Evolutionary conservation across 2,797 vertebrate genomes (phyloP).

Genomic region (Melopsittacus undulatus): DNA sequence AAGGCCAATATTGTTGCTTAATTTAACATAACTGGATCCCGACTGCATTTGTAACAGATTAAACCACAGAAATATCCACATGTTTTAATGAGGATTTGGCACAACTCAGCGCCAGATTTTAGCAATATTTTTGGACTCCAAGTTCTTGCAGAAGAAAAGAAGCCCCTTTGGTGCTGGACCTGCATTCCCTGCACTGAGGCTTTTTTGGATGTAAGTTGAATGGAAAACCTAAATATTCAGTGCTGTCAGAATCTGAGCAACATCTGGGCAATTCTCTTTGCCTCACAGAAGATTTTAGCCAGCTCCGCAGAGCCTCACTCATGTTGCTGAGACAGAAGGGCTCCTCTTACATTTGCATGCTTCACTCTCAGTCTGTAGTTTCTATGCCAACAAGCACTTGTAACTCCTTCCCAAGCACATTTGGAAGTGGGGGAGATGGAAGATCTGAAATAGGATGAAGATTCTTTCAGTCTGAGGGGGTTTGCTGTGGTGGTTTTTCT

Average conservation of each 20-base stretch:
- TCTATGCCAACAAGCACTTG: conserved; percentile 72
- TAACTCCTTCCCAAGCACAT: conserved; percentile 46
- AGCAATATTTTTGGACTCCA: conserved; percentile 41
- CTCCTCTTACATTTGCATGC: conserved; percentile 42
- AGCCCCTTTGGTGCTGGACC: neutral
- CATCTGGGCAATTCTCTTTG: conserved; percentile 45
- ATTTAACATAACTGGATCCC: conserved; percentile 56
- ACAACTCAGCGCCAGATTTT: conserved; percentile 17
- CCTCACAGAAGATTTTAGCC: conserved; percentile 3
- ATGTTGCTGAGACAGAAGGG: conserved; percentile 20
- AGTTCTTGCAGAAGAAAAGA: conserved; percentile 8
- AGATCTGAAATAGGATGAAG: neutral
- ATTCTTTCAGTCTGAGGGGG: neutral
- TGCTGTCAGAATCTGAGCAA: neutral
- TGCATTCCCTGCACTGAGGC: neutral
- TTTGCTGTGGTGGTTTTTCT: neutral
- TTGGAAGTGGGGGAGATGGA: neutral
- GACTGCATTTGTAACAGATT: conserved; percentile 52
- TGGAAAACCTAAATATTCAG: neutral
- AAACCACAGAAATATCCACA: conserved; percentile 66
- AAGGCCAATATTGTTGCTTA: conserved; percentile 61
- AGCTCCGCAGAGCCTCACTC: conserved; percentile 17
- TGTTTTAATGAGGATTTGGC: conserved; percentile 69
- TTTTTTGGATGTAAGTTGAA: neutral
- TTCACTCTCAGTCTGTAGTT: conserved; percentile 48